Evolutionary conservation across 1,140 invertebrate genomes (phyloP), one percentile per base, ranked within the genome.

Genomic region (Chionoecetes opilio): DNA sequence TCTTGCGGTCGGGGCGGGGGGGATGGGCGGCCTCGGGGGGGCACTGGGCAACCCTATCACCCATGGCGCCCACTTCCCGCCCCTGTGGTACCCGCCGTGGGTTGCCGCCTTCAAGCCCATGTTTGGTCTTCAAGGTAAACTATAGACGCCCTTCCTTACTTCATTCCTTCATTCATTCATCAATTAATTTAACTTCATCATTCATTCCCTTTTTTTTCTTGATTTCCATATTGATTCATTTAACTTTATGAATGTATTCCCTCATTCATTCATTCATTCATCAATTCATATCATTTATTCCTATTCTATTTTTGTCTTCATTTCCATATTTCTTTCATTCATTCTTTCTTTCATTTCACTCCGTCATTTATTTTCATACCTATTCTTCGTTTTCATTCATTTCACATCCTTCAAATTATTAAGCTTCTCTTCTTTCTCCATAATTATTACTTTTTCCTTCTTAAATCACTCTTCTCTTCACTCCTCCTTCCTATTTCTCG

Each of bases 71-170:
- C 94, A 95, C 35, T 94, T 96, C 21, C 91, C 96, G 0, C 93
- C 96, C 3, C 90, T 96, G 29, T 96, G 96, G 96, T 96, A 96
- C 86, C 96, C 96, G 6, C 96, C 96, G 14, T 96, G 96, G 96
- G 95, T 96, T 85, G 94, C 94, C 29, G 96, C 96, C 46, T 96
- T 96, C 93, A 96, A 96, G 46, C 96, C 96, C 26, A 95, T 94
- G 84, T 96, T 96, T 85, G 96, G 96, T 31, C 91, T 96, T 17
- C 96, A 96, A 95, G 96, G 96, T 96, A 95, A 92, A n/a, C 21
- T n/a, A 75, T 2, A 26, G 3, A 93, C 14, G 31, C 17, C 14
- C 63, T 75, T 75, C 63, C 5, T 75, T 75, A 11, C 8, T n/a
- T 75, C 0, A 1, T 75, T 75, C 63, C 8, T n/a, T 75, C 63